phyloP scores from a whole-genome alignment of 1,140 invertebrate species.

The Philaenus spumarius region DNA sequence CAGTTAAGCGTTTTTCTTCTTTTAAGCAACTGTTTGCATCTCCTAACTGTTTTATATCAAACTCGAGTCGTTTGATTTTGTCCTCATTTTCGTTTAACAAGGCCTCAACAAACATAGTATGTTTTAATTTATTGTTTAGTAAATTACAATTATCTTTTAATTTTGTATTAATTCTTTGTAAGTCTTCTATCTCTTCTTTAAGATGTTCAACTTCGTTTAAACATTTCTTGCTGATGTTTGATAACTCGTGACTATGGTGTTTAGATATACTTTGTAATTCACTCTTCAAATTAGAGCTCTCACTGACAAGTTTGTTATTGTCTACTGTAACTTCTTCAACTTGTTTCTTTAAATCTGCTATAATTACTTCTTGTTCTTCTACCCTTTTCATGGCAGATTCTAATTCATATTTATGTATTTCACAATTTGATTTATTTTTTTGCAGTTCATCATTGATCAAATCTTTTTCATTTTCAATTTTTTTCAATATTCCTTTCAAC shows the following conservation, averaged over 20 bases:
- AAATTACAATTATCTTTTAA: constrained; percentile 1
- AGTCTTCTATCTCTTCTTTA: constrained; percentile 7
- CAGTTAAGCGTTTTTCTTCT: constrained; percentile 39
- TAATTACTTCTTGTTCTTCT: neutral
- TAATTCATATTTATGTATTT: constrained; percentile 1
- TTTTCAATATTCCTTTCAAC: constrained; percentile 4
- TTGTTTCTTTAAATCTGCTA: constrained; percentile 41
- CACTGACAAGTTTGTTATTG: constrained; percentile 2
- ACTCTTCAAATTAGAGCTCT: neutral
- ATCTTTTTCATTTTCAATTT: constrained; percentile 27
- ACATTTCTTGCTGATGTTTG: too few species aligned
- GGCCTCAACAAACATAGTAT: constrained; percentile 7
- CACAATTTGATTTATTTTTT: neutral
- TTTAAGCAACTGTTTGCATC: constrained; percentile 45
- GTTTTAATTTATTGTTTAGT: neutral
- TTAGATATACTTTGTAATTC: too few species aligned
- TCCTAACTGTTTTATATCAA: constrained; percentile 41
- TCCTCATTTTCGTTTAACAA: constrained; percentile 38
- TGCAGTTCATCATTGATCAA: constrained; percentile 2
- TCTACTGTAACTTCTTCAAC: constrained; percentile 40
- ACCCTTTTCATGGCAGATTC: neutral
- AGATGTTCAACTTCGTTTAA: neutral
- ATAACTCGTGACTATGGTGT: too few species aligned
- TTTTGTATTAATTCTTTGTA: constrained; percentile 6
- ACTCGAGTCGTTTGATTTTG: constrained; percentile 39